phyloP scores from a whole-genome alignment of 1,140 invertebrate genomes.

The Geopemphigus sp. region DNA sequence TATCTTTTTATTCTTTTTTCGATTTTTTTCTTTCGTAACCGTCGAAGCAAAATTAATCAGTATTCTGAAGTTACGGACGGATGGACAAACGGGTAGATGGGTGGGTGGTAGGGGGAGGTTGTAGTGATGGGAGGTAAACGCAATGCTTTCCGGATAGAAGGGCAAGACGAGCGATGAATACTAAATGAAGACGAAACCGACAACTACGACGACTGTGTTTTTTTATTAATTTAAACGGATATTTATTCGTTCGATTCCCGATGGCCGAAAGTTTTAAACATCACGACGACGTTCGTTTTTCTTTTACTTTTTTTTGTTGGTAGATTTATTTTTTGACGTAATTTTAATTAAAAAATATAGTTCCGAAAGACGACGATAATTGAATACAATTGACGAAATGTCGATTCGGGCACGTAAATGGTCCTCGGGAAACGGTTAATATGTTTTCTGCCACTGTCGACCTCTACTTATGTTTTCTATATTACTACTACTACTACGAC shows the following conservation, averaged over 20 bases:
- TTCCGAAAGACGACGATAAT: background rate
- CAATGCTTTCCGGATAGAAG: background rate
- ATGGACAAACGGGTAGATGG: too few species aligned
- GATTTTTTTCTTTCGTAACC: background rate
- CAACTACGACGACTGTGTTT: background rate
- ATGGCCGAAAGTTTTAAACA: conserved; percentile 8
- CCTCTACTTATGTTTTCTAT: background rate
- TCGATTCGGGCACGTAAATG: background rate
- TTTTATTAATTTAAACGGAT: conserved; percentile 46
- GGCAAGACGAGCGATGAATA: conserved; percentile 22
- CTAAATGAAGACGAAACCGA: conserved; percentile 18
- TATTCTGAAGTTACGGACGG: conserved; percentile 6
- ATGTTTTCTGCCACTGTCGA: background rate
- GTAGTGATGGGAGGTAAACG: conserved; percentile 20
- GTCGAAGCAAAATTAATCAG: conserved; percentile 45
- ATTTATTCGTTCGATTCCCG: conserved; percentile 31
- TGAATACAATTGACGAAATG: background rate
- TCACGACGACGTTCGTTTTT: background rate
- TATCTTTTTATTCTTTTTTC: background rate
- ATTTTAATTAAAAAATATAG: conserved; percentile 21
- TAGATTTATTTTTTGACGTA: background rate
- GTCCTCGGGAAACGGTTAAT: background rate
- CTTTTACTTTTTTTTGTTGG: too few species aligned
- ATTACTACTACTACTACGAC: background rate
- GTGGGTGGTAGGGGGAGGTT: too few species aligned